Base-by-base conservation (phyloP, 2,888 invertebrate genomes). In the Drosophila neotestacea region DNA sequence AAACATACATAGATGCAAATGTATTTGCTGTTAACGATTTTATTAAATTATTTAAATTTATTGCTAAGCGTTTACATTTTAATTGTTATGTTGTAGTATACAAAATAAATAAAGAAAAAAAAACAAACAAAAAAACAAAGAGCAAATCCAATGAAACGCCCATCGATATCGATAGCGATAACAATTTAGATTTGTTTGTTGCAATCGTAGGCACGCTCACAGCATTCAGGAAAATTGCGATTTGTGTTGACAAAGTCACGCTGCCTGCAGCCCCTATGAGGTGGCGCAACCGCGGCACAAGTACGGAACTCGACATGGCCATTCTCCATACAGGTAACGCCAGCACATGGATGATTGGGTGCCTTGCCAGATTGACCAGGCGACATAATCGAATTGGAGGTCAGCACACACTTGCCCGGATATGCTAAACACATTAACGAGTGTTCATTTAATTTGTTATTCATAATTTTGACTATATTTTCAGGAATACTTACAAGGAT, bases 241-340 rank as follows among this genome's bases (percentile, higher is more conserved):
- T 91, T 81, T n/a, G 63, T 80, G 72, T 92, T 81, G 41, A 85
- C 83, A 69, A 92, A 91, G 56, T 90, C 90, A 27, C 91, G 91
- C 69, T 64, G 69, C 73, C 89, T 91, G 77, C 91, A 91, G 56
- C 91, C 91, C 70, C 83, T 87, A 16, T 88, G 91, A 22, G 89
- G 91, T 52, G 90, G 90, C 6, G 91, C 83, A 27, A 85, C 81
- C 3, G 91, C 84, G 1, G 54, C 5, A 60, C 91, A 91, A 7
- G 91, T 91, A 32, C 59, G 77, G 56, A 89, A 85, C 61, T 84
- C 84, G 1, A 72, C 89, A 22, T 52, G 42, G 4, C 90, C 81
- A 28, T 79, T 69, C 0, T 80, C 79, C 70, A 88, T 32, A 62
- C 91, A 91, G 2, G 77, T 81, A 6, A 89, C 79, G 6, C 85